A percentile compares a stretch with the other conserved stretches of the same genome.
phyloP scores from a whole-genome alignment of 2,888 invertebrate species.

The Ennomos quercinarius region DNA sequence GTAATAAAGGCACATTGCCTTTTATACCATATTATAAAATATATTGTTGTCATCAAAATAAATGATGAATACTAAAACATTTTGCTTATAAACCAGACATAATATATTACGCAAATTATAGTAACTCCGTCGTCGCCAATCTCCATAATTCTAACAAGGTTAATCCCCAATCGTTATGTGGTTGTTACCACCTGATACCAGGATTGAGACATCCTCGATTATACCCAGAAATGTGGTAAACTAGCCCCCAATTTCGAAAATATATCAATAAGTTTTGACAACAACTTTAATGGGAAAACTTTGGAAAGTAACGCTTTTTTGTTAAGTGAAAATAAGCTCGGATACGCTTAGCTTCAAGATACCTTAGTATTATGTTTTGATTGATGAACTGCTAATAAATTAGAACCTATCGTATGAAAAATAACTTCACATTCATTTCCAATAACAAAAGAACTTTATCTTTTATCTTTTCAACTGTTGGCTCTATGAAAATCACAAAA shows the following conservation, averaged over 20 bases:
- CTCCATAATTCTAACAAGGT: constrained; percentile 31
- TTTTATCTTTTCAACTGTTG: too few relatives aligned
- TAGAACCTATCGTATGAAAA: constrained; percentile 3
- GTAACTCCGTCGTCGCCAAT: constrained; percentile 21
- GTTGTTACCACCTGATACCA: constrained; percentile 42
- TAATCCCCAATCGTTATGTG: constrained; percentile 31
- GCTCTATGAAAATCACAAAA: too few relatives aligned
- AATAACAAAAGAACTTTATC: not conserved
- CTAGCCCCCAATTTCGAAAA: constrained; percentile 59
- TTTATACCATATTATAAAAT: too few relatives aligned
- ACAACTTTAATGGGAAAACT: constrained; percentile 70
- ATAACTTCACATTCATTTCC: constrained; percentile 14
- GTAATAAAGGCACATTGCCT: too few relatives aligned
- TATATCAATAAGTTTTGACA: constrained; percentile 70
- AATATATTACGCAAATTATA: constrained; percentile 26
- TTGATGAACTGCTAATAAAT: constrained; percentile 30
- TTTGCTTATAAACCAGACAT: constrained; percentile 24
- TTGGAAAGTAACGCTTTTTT: constrained; percentile 55
- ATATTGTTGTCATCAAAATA: not conserved
- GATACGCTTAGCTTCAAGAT: constrained; percentile 28
- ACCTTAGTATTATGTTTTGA: constrained; percentile 19
- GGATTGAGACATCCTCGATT: constrained; percentile 37
- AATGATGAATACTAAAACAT: constrained; percentile 16
- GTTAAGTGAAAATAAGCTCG: constrained; percentile 52
- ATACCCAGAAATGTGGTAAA: constrained; percentile 48